phyloP scores from a whole-genome alignment of 2,113 vertebrate species.

The Pachycephala philippinensis region DNA sequence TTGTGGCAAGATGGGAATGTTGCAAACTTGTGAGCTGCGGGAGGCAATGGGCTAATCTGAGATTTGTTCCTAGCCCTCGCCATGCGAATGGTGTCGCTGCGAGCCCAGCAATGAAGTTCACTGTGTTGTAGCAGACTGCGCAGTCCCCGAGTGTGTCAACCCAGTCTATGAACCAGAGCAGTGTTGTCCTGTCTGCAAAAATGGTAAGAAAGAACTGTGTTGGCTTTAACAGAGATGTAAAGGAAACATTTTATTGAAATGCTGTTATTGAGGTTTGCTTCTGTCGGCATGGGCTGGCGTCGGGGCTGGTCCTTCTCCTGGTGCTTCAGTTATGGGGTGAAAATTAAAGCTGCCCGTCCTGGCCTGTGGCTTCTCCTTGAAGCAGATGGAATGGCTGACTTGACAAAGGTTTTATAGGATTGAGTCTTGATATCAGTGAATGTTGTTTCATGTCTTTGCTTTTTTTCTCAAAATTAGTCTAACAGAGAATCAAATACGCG shows the following conservation, averaged over 20 bases:
- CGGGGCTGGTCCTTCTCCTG: not conserved
- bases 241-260: not conserved
- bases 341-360: not conserved
- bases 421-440: not conserved
- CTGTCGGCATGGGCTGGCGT: fast-evolving
- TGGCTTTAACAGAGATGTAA: slow-evolving; percentile 62
- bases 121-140: slow-evolving; percentile 99
- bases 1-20: slow-evolving; percentile 69
- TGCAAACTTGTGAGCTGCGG: slow-evolving; percentile 67
- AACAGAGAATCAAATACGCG: not conserved
- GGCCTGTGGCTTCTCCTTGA: not conserved
- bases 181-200: slow-evolving; percentile 99
- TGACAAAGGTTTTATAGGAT: not conserved
- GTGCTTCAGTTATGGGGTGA: not conserved
- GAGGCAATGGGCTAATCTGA: slow-evolving; percentile 76
- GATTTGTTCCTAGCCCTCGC: slow-evolving; percentile 84
- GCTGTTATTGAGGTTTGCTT: not conserved
- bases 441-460: not conserved
- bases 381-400: not conserved
- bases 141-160: slow-evolving; percentile 98
- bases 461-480: not conserved
- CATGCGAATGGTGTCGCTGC: slow-evolving; percentile 98
- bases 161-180: slow-evolving; percentile 98
- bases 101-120: slow-evolving; percentile 99
- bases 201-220: slow-evolving; percentile 84